Percentiles rank a stretch among this genome's conserved stretches.
Evolutionary conservation across 2,888 invertebrate genomes (phyloP).

Genomic region (Cordilura impudica): DNA sequence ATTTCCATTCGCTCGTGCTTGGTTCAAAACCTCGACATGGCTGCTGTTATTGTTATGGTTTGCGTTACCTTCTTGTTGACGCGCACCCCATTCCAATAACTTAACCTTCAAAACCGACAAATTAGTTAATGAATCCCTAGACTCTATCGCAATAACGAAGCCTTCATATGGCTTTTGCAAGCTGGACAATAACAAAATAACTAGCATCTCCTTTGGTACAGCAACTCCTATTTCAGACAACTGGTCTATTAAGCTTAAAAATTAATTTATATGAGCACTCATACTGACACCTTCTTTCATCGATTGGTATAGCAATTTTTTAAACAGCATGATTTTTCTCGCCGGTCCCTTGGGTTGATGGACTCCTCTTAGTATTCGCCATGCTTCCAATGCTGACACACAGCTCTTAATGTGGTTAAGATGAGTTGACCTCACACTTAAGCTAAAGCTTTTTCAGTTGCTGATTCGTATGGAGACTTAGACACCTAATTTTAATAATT

Average conservation of each 20-base stretch:
- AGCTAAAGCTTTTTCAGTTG: constrained; percentile 30
- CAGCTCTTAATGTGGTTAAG: constrained; percentile 22
- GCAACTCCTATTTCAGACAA: constrained; percentile 30
- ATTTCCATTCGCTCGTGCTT: neutral
- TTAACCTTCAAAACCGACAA: constrained; percentile 30
- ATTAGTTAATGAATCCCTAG: constrained; percentile 41
- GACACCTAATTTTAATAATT: no score
- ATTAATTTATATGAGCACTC: neutral
- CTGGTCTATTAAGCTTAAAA: constrained; percentile 23
- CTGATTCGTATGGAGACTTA: neutral
- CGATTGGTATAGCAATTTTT: constrained; percentile 20
- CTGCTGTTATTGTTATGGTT: neutral
- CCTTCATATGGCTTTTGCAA: constrained; percentile 55
- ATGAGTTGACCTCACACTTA: constrained; percentile 6
- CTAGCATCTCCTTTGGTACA: constrained; percentile 32
- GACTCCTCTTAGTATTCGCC: constrained; percentile 11
- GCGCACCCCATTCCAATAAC: constrained; percentile 30
- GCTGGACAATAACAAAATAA: constrained; percentile 57
- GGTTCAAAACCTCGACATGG: constrained; percentile 1
- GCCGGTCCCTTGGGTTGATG: constrained; percentile 39
- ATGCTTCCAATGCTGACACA: constrained; percentile 21
- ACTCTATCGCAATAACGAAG: constrained; percentile 60
- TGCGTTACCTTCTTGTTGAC: constrained; percentile 6
- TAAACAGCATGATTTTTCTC: constrained; percentile 38
- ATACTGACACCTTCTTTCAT: constrained; percentile 10